These are phyloP conservation scores for Pectinophora gossypiella DNA, from an alignment of 1,140 invertebrate genomes.

Conservation along the genomic window DNA sequence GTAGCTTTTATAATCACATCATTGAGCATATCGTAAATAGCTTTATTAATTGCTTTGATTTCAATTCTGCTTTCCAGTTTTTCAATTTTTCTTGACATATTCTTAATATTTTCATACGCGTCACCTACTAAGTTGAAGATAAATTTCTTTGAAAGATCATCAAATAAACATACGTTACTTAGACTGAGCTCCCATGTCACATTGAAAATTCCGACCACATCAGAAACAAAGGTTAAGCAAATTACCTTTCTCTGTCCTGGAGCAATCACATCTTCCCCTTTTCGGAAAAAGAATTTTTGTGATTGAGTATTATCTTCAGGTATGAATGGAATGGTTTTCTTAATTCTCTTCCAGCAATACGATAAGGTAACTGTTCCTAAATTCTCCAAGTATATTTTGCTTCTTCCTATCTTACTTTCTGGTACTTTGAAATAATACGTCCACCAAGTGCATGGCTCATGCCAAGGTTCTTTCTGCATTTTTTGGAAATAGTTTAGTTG, in stretches of 20 bases:
- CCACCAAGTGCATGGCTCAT: conserved; percentile 45
- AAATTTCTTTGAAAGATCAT: conserved; percentile 33
- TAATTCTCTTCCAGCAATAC: conserved; percentile 63
- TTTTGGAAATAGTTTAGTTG: conserved; percentile 26
- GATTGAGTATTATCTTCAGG: conserved; percentile 34
- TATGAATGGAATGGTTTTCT: conserved; percentile 37
- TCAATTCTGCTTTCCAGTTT: conserved; percentile 37
- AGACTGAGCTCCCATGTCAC: conserved; percentile 53
- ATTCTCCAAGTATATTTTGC: conserved; percentile 52
- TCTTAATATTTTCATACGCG: conserved; percentile 37
- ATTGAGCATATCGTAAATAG: conserved; percentile 25
- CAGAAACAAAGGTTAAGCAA: conserved; percentile 49
- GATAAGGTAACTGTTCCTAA: conserved; percentile 50
- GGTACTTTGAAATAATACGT: conserved; percentile 62
- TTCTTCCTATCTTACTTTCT: conserved; percentile 38
- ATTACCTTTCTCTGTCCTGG: conserved; percentile 52
- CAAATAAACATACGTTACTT: conserved; percentile 47
- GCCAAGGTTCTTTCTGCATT: conserved; percentile 39
- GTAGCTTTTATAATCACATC: conserved; percentile 33
- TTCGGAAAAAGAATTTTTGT: conserved; percentile 65
- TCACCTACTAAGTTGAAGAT: conserved; percentile 44
- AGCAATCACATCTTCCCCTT: conserved; percentile 56
- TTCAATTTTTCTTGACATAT: conserved; percentile 26
- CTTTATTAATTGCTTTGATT: conserved; percentile 31
- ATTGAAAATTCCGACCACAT: conserved; percentile 41